Conservation (phyloP, 2,797 vertebrate genomes). For the Argya squamiceps region DNA sequence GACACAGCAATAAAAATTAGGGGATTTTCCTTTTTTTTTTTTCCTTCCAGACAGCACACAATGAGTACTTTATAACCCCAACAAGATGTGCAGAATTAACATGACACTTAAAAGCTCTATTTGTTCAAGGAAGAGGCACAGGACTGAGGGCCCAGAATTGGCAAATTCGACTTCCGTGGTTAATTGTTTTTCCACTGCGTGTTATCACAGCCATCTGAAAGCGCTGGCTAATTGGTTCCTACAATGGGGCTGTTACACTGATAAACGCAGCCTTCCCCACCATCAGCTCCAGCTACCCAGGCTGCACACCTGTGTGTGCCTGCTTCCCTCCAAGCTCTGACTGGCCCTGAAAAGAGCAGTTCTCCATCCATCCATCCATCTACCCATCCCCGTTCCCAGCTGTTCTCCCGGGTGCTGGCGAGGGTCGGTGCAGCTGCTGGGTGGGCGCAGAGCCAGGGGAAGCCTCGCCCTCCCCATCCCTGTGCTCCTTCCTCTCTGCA, state of each 20-base stretch:
- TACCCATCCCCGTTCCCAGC: not conserved
- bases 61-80: not conserved
- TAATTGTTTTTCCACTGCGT: not conserved
- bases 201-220: not conserved
- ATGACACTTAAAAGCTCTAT: not conserved
- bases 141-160: not conserved
- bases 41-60: not conserved
- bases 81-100: not conserved
- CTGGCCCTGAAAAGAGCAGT: not conserved
- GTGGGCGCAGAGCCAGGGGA: not conserved
- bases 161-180: not conserved
- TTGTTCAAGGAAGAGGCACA: not conserved
- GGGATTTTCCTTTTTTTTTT: not conserved
- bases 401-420: not conserved
- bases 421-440: not conserved
- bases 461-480: not conserved
- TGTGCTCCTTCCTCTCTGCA: not conserved
- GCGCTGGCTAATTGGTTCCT: not conserved
- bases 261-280: not conserved
- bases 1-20: not conserved
- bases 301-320: not conserved
- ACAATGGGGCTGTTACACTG: not conserved
- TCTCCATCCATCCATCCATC: not conserved
- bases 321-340: not conserved
- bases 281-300: not conserved